Evolutionary conservation across 2,888 invertebrate genomes (phyloP), one percentile per base, ranked within the genome.

Genomic region (Diarsia rubi): DNA sequence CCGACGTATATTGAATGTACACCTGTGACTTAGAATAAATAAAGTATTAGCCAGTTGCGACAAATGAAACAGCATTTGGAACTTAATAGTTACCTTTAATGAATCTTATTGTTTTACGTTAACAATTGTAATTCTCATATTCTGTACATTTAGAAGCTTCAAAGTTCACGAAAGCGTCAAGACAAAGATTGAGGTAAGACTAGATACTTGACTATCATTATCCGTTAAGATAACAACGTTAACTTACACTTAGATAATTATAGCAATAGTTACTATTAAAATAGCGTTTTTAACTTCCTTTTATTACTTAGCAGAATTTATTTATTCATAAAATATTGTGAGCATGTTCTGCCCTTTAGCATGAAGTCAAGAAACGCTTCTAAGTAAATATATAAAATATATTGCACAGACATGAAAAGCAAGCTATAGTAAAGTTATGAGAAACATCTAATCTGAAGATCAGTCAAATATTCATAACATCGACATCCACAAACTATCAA

Each of bases 131-230:
- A 84, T 89, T 86, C 88, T 86, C 86, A 90, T 90, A 90, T 82
- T 91, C 89, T 92, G 89, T 93, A 93, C 92, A 92, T 86, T 88
- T 87, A 93, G 88, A 94, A 94, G 94, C 93, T 89, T 89, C 69
- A 86, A 87, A 88, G 85, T 85, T 88, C 84, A 90, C 89, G 85
- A 91, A 92, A 94, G 93, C 93, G 76, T 88, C 84, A 85, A 90
- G 87, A 89, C 70, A 83, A 88, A 88, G 85, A 89, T 81, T 79
- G 78, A 86, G 81, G 82, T 75, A 79, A 79, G 74, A 73, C 70
- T 78, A 84, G 60, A 78, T 60, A 76, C 62, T 73, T 27, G 65
- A 59, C 19, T 66, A 63, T 64, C 64, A 76, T 66, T 70, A 77
- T 68, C 68, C 71, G 59, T 64, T 74, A 69, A 70, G 49, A 69